phyloP scores from a whole-genome alignment of 1,140 invertebrate species.

The Pseudomyrmex pallidus region DNA sequence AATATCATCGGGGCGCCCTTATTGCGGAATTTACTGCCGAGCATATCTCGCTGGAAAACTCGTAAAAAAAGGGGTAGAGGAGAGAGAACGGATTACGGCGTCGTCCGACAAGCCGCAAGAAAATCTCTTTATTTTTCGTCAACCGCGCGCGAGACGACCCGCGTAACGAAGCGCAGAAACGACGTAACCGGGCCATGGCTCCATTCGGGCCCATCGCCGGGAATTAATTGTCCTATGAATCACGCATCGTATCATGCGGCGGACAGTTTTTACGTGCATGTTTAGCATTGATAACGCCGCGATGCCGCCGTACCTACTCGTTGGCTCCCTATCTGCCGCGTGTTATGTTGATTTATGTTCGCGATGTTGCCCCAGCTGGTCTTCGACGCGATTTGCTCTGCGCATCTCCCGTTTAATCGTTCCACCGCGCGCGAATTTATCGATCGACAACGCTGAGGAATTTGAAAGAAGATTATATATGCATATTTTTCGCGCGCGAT shows the following conservation, averaged over 20 bases:
- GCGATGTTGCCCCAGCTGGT: slow-evolving; percentile 62
- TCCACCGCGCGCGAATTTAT: slow-evolving; percentile 23
- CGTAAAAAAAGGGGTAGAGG: slow-evolving; percentile 37
- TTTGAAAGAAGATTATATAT: background rate
- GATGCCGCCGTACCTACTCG: slow-evolving; percentile 31
- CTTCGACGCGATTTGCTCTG: slow-evolving; percentile 58
- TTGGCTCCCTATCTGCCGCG: slow-evolving; percentile 61
- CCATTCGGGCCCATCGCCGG: slow-evolving; percentile 53
- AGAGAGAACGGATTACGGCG: background rate
- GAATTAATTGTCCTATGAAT: slow-evolving; percentile 84
- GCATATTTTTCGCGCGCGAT: background rate
- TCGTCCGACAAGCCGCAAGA: background rate
- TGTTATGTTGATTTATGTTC: slow-evolving; percentile 83
- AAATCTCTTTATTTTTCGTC: slow-evolving; percentile 3
- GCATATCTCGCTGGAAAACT: slow-evolving; percentile 36
- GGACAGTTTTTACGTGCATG: slow-evolving; percentile 79
- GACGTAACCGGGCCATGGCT: background rate
- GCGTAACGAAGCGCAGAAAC: slow-evolving; percentile 50
- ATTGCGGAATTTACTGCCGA: slow-evolving; percentile 43
- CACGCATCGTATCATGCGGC: slow-evolving; percentile 75
- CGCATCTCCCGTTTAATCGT: slow-evolving; percentile 36
- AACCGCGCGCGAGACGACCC: background rate
- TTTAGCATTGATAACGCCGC: slow-evolving; percentile 82
- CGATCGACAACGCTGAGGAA: slow-evolving; percentile 28
- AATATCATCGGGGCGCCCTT: slow-evolving; percentile 39